A percentile compares a stretch with the other conserved stretches of the same genome.
Evolutionary conservation across 2,797 vertebrate species (phyloP).

Genomic region (Pempheris klunzingeri): DNA sequence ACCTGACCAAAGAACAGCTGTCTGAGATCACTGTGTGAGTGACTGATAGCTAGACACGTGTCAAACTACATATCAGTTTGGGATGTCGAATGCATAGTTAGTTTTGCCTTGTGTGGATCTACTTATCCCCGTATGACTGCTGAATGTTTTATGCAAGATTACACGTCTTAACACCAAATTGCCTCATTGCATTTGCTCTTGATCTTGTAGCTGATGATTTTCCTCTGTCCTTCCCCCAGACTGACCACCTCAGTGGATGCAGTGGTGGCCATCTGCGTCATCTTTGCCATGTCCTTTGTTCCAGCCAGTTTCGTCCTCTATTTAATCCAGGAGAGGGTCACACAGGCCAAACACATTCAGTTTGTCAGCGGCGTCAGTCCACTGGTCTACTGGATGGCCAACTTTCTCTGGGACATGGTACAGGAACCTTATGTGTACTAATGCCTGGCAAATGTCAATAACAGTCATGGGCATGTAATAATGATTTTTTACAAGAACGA

Average conservation of each 20-base stretch:
- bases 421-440: constrained; percentile 52
- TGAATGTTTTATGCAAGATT: not conserved
- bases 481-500: not conserved
- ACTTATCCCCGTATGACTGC: not conserved
- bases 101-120: not conserved
- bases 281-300: constrained; percentile 97
- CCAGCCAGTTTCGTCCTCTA: constrained; percentile 96
- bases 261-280: constrained; percentile 93
- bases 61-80: not conserved
- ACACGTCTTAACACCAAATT: not conserved
- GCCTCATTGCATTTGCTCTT: not conserved
- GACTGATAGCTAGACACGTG: not conserved
- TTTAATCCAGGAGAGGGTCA: constrained; percentile 94
- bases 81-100: no score
- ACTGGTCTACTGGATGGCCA: constrained; percentile 91
- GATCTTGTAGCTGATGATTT: not conserved
- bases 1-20: constrained; percentile 95
- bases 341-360: constrained; percentile 95
- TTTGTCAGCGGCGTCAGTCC: constrained; percentile 95
- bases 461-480: not conserved
- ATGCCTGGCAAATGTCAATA: not conserved
- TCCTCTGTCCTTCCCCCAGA: constrained; percentile 69
- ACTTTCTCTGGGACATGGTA: constrained; percentile 97
- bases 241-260: constrained; percentile 94
- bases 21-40: constrained; percentile 96